Evolutionary conservation across 2,888 invertebrate species (phyloP), one percentile per base, ranked within the genome.

Genomic region (Agapostemon virescens): DNA sequence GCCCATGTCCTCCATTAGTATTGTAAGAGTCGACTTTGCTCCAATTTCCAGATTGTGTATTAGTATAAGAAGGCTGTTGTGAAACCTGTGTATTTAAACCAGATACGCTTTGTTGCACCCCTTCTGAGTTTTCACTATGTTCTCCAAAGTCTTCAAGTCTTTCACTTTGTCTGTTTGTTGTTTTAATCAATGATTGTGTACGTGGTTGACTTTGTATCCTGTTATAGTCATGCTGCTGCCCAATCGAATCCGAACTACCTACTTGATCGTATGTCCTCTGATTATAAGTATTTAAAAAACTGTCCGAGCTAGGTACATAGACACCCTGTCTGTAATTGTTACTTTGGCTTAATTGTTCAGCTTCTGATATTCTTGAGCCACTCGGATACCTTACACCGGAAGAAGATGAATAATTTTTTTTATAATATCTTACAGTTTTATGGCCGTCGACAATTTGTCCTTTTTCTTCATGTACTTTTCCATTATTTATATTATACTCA

Each of bases 321-420:
- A 72, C 1, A 42, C 61, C 63, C 11, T 75, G 70, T 42, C 49
- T 74, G 1, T 70, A 70, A 49, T 79, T 75, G 7, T 49, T 71
- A n/a, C n/a, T n/a, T n/a, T n/a, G n/a, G 20, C 52, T 83, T 26
- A 76, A 69, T 36, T 77, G 20, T 26, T 71, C 74, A 23, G 45
- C 11, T 5, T 74, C 63, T 1, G 66, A 63, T 23, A 74, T 11
- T 42, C 55, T 68, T 72, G 40, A 58, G 26, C 63, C 68, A 74
- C 66, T 72, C 13, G 70, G n/a, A 23, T 84, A 66, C 9, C 71
- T 79, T 5, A 78, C 84, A 63, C 79, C 82, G 42, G 88, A 90
- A 30, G 89, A 89, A 17, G 90, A 82, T 0, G 90, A 88, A 64
- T 90, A 91, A 87, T 91, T 91, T 63, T 90, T 90, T 40, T 87